Base-by-base conservation (phyloP, 1,140 invertebrate species). In the Cyphomyrmex costatus region DNA sequence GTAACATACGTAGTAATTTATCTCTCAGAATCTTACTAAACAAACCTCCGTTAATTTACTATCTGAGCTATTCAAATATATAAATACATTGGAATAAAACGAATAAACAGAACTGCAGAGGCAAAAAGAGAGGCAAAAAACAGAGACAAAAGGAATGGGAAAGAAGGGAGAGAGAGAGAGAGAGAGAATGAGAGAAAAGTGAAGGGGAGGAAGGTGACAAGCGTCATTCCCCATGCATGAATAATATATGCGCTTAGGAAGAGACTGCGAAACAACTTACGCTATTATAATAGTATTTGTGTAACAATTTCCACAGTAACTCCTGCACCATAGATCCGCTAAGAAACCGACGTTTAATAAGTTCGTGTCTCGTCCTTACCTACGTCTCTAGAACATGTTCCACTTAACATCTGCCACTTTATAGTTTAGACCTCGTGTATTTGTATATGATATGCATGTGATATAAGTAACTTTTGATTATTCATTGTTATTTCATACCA, bases 271-370 rank as follows among this genome's bases (percentile, higher is more conserved):
- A 84, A 83, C 87, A 90, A 88, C 65, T 80, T 56, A 33, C 49
- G 46, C 42, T 56, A 27, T 88, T 90, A 88, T 85, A 88, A 86
- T 86, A 77, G 82, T 90, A 90, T 84, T 90, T 90, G 80, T 86
- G 87, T 86, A 88, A 90, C 86, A 90, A 90, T 90, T 90, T 90
- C 88, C 86, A 58, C 70, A 51, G 88, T 85, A 88, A 66, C 70
- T 80, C 84, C 73, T 60, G 61, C 60, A 46, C 73, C 56, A 74
- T 78, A 36, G 71, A 83, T 89, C 77, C 77, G 82, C 51, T 70
- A 85, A 63, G 76, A 90, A 63, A 76, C 80, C 76, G 76, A 89
- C 86, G 70, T 90, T 90, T 90, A 90, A 89, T 88, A 86, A 90
- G 89, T 70, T 77, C 82, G 51, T 86, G 68, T 90, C 89, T 86